phyloP scores from a whole-genome alignment of 92 coral and sea anemone species.

The Paramuricea clavata region DNA sequence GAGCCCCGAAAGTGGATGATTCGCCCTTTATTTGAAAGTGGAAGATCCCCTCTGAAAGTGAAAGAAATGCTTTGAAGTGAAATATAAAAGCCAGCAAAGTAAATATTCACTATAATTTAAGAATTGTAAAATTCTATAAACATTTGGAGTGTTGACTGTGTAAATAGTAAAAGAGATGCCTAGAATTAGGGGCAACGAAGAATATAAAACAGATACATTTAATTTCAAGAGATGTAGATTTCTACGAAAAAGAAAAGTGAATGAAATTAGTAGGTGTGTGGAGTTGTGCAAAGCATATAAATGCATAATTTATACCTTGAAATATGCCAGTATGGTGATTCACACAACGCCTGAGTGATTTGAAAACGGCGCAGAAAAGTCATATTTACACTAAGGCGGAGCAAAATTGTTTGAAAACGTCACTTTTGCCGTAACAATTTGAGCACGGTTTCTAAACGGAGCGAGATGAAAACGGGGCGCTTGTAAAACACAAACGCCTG shows the following conservation, averaged over 20 bases:
- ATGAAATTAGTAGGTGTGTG: neutral
- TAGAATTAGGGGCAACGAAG: neutral
- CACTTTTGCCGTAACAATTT: too few species aligned
- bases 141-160: neutral
- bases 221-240: neutral
- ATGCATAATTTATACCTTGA: too few species aligned
- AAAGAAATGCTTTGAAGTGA: neutral
- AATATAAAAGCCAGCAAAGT: neutral
- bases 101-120: neutral
- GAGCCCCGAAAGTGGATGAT: too few species aligned
- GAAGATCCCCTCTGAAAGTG: neutral
- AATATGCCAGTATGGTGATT: too few species aligned
- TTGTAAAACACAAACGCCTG: too few species aligned
- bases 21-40: neutral
- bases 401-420: too few species aligned
- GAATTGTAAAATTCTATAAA: neutral
- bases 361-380: too few species aligned
- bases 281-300: neutral
- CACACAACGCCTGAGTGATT: too few species aligned
- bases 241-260: neutral
- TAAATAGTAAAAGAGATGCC: neutral
- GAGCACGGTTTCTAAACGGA: too few species aligned
- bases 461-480: too few species aligned
- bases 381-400: too few species aligned
- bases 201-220: neutral